Percentiles rank a stretch among this genome's conserved stretches.
Conservation (phyloP, 2,797 vertebrate genomes). For the Bradypodion pumilum region DNA sequence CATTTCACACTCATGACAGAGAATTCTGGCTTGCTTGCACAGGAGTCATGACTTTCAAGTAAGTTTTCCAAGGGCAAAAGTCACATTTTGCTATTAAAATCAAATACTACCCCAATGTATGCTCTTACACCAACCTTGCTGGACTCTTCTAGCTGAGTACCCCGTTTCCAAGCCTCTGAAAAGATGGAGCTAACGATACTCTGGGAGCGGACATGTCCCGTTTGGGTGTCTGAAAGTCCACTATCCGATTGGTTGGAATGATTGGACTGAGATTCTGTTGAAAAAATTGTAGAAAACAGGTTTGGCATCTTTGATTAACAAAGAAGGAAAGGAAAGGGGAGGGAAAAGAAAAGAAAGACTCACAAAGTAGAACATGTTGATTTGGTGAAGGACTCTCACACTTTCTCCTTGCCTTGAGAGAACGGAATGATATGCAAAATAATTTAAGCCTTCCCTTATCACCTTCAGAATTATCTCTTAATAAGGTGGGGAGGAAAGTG, state of each 20-base stretch:
- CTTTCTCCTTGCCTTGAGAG: not conserved
- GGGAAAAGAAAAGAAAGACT: not conserved
- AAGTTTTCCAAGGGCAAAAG: not conserved
- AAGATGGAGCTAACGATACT: conserved; percentile 98
- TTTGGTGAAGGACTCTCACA: too few relatives aligned
- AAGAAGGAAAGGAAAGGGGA: too few relatives aligned
- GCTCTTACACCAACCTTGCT: conserved; percentile 80
- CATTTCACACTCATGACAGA: not conserved
- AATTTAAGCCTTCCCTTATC: not conserved
- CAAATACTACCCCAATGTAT: not conserved
- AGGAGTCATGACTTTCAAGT: not conserved
- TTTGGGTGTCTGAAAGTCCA: conserved; percentile 92
- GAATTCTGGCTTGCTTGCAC: not conserved
- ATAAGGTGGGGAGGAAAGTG: not conserved
- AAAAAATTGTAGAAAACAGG: conserved; percentile 36
- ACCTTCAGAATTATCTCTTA: not conserved
- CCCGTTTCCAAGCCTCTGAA: conserved; percentile 97
- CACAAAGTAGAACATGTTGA: not conserved
- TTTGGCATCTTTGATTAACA: too few relatives aligned
- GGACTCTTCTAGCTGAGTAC: conserved; percentile 95
- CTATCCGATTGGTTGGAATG: conserved; percentile 92
- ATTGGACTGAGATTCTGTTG: conserved; percentile 88
- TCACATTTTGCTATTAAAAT: not conserved
- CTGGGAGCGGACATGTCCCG: conserved; percentile 91
- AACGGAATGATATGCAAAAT: not conserved